phyloP scores from a whole-genome alignment of 2,797 vertebrate species.

The Merluccius polli region DNA sequence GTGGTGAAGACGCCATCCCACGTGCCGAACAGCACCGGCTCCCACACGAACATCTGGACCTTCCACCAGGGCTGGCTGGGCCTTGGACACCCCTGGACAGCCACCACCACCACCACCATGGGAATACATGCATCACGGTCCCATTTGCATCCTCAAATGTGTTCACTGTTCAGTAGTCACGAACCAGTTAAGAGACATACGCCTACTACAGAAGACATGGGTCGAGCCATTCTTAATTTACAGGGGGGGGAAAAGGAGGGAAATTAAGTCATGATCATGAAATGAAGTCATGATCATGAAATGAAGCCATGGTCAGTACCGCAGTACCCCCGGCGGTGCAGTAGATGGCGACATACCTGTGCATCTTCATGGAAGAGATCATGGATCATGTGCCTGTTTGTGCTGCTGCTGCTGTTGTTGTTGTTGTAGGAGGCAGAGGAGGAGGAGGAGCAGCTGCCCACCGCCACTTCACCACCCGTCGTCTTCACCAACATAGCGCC shows the following conservation, averaged over 20 bases:
- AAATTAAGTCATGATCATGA: no score
- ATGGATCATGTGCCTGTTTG: conserved; percentile 70
- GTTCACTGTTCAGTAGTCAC: no score
- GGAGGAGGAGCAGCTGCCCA: no score
- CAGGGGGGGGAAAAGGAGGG: neutral
- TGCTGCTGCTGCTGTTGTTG: no score
- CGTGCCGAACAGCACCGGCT: conserved; percentile 93
- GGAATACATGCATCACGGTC: neutral
- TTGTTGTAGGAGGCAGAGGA: neutral
- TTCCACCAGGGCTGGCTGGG: conserved; percentile 92
- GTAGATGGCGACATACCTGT: conserved; percentile 72
- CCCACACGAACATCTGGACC: conserved; percentile 91
- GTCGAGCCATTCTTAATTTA: neutral
- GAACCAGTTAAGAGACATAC: no score
- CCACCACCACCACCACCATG: neutral
- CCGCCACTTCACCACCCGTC: neutral
- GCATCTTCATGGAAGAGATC: conserved; percentile 95
- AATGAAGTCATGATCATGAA: no score
- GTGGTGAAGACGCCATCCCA: conserved; percentile 99
- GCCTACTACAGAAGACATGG: no score
- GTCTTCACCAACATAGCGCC: neutral
- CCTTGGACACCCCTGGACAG: conserved; percentile 62
- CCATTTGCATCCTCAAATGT: neutral
- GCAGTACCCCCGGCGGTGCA: neutral
- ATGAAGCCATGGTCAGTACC: neutral